These are phyloP conservation scores for Micromys minutus DNA, from an alignment of 2,113 vertebrate species.

Conservation along the genomic window DNA sequence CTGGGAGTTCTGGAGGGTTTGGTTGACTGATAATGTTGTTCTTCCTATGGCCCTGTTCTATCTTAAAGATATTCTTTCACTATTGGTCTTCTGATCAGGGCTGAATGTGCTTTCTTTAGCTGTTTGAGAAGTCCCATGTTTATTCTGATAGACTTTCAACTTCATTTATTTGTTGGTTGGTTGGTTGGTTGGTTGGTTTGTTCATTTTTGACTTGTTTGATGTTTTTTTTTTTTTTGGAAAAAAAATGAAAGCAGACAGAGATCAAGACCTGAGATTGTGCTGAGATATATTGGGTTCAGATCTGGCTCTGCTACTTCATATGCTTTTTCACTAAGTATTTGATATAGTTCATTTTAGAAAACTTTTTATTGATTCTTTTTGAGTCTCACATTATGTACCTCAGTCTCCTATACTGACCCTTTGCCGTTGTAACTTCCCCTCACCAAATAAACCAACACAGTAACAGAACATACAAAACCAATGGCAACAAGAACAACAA, in stretches of 20 bases:
- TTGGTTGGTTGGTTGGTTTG: slow-evolving; percentile 38
- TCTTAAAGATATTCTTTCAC: background rate
- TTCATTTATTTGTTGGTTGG: background rate
- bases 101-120: background rate
- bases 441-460: background rate
- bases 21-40: too few relatives aligned
- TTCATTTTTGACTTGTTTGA: background rate
- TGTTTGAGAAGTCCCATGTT: background rate
- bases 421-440: background rate
- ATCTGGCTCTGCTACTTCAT: background rate
- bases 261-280: background rate
- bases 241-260: background rate
- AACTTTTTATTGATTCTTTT: background rate
- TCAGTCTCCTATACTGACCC: background rate
- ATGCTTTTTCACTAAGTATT: background rate
- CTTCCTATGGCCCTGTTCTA: background rate
- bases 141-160: background rate
- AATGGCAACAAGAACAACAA: background rate
- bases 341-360: background rate
- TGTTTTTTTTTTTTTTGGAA: background rate
- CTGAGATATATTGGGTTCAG: background rate
- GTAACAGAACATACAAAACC: background rate
- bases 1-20: too few relatives aligned
- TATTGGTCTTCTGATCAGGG: slow-evolving; percentile 18
- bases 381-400: background rate